phyloP scores from a whole-genome alignment of 1,140 invertebrate genomes.

The Zaprionus ornatus region DNA sequence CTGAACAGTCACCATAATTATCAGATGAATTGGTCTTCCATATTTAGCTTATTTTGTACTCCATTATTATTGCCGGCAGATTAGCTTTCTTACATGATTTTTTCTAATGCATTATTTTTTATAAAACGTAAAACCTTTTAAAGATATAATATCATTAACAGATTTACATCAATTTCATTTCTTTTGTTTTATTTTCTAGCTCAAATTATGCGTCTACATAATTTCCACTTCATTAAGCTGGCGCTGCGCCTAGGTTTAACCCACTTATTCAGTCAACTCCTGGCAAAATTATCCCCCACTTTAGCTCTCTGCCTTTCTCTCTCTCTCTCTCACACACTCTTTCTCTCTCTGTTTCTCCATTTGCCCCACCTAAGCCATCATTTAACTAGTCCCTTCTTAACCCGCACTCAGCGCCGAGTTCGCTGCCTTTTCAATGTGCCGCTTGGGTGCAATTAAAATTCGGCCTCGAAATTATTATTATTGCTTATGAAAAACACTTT shows the following conservation, averaged over 20 bases:
- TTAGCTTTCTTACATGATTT: too few species aligned
- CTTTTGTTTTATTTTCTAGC: background rate
- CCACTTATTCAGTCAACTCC: conserved; percentile 18
- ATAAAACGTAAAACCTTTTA: too few species aligned
- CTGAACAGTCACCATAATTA: too few species aligned
- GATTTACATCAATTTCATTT: conserved; percentile 21
- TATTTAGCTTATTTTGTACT: too few species aligned
- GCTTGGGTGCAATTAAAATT: conserved; percentile 78
- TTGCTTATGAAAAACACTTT: conserved; percentile 79
- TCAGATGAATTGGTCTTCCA: too few species aligned
- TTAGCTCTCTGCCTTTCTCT: background rate
- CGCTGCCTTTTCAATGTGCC: conserved; percentile 63
- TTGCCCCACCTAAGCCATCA: conserved; percentile 10
- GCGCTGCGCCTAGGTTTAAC: conserved; percentile 13
- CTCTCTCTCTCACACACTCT: too few species aligned
- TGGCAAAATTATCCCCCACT: background rate
- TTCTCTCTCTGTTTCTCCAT: background rate
- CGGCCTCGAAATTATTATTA: conserved; percentile 79
- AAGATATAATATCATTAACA: background rate
- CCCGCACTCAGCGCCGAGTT: conserved; percentile 10
- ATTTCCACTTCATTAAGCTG: conserved; percentile 23
- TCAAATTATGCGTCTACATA: conserved; percentile 11
- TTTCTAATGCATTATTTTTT: too few species aligned
- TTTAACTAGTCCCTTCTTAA: conserved; percentile 34
- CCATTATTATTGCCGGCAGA: too few species aligned